A percentile compares a stretch with the other conserved stretches of the same genome.
phyloP scores from a whole-genome alignment of 2,113 vertebrate genomes.

The Ceratotherium simum region DNA sequence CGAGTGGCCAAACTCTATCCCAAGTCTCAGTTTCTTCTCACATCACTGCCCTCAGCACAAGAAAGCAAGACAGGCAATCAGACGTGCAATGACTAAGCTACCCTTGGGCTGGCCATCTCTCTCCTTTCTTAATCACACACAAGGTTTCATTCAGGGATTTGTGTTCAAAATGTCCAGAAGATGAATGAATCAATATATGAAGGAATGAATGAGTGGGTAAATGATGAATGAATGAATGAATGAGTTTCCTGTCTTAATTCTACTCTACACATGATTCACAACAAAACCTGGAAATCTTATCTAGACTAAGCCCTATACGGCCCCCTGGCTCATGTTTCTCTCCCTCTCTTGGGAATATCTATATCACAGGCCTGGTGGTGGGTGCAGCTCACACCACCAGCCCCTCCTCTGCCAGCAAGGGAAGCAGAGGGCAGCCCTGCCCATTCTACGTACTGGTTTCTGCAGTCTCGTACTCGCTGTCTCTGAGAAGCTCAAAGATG shows the following conservation, averaged over 20 bases:
- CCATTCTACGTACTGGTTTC: conserved; percentile 94
- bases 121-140: neutral
- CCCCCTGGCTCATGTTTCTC: neutral
- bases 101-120: neutral
- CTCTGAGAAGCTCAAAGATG: conserved; percentile 98
- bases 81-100: no score
- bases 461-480: conserved; percentile 99
- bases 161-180: neutral
- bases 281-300: neutral
- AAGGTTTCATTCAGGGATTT: neutral
- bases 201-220: neutral
- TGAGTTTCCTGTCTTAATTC: neutral
- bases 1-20: neutral
- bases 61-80: neutral
- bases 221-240: neutral
- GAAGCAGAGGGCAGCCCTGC: neutral
- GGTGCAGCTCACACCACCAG: neutral
- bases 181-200: neutral
- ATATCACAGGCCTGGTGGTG: neutral
- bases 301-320: neutral
- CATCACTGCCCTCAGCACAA: neutral
- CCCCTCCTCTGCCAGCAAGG: neutral
- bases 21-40: neutral
- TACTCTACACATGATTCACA: neutral
- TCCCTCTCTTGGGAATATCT: neutral